Conservation (phyloP, 2,888 invertebrate genomes). For the Melinaea menophilus region DNA sequence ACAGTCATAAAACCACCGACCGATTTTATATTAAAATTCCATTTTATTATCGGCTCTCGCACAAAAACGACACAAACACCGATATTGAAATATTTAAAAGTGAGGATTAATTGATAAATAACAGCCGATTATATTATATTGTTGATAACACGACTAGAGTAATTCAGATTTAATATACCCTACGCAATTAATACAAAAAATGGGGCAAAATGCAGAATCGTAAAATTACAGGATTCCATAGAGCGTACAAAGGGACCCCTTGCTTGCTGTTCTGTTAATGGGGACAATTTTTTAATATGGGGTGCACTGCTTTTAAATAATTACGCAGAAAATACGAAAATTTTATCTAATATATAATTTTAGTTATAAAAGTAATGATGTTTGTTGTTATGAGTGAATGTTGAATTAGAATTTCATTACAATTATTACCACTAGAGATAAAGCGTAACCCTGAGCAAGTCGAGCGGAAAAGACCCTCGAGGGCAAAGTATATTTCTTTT, state of each 20-base stretch:
- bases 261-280: constrained; percentile 54
- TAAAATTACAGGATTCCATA: constrained; percentile 73
- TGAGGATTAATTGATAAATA: constrained; percentile 44
- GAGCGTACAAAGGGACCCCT: constrained; percentile 62
- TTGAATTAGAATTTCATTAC: constrained; percentile 1
- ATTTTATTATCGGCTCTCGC: no score
- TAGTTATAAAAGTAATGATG: constrained; percentile 3
- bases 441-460: constrained; percentile 26
- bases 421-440: constrained; percentile 24
- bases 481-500: constrained; percentile 27
- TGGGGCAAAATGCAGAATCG: constrained; percentile 67
- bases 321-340: constrained; percentile 39
- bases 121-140: constrained; percentile 57
- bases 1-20: constrained; percentile 1
- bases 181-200: constrained; percentile 55
- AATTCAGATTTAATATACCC: constrained; percentile 61
- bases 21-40: no score
- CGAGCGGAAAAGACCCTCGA: constrained; percentile 25
- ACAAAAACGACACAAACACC: no score
- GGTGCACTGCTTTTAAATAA: constrained; percentile 61
- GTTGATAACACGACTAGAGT: constrained; percentile 56
- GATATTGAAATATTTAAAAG: not conserved
- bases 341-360: constrained; percentile 18
- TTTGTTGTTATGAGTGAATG: not conserved
- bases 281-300: constrained; percentile 72